Evolutionary conservation across 2,888 invertebrate genomes (phyloP).

Genomic region (Melikaiella ostensackeni): DNA sequence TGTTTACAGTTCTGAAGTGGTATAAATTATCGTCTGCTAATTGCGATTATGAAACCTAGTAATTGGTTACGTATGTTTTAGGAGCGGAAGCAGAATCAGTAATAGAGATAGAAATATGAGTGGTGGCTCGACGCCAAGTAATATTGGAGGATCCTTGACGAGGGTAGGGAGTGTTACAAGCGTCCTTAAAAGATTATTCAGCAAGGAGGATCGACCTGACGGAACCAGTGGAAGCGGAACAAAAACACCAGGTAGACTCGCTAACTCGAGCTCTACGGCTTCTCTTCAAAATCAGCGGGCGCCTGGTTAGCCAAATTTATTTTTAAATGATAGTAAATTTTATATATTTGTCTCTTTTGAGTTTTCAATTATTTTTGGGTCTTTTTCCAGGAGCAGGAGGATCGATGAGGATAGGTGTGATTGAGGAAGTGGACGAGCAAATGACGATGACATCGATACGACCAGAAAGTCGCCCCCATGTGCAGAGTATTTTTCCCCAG

Average conservation of each 20-base stretch:
- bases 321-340: conserved; percentile 79
- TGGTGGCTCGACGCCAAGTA: conserved; percentile 72
- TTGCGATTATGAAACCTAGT: conserved; percentile 2
- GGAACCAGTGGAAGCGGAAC: conserved; percentile 70
- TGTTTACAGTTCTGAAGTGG: not conserved
- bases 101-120: conserved; percentile 69
- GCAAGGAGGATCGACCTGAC: conserved; percentile 83
- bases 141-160: conserved; percentile 80
- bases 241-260: conserved; percentile 79
- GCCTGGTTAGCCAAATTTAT: conserved; percentile 79
- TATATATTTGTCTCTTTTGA: conserved; percentile 82
- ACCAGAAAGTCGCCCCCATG: conserved; percentile 76
- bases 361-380: not conserved
- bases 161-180: conserved; percentile 88
- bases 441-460: conserved; percentile 88
- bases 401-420: conserved; percentile 73
- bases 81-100: conserved; percentile 73
- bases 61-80: conserved; percentile 46
- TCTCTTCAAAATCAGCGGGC: conserved; percentile 65
- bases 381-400: conserved; percentile 56
- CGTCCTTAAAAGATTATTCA: conserved; percentile 87
- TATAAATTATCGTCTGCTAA: conserved; percentile 8
- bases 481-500: conserved; percentile 71
- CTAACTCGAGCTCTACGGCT: conserved; percentile 67
- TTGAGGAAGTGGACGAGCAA: conserved; percentile 85